A percentile compares a stretch with the other conserved stretches of the same genome.
These are phyloP conservation scores for Aphrocallistes beatrix DNA, from an alignment of 37 sponge, comb jelly and placozoan species.

Conservation along the genomic window DNA sequence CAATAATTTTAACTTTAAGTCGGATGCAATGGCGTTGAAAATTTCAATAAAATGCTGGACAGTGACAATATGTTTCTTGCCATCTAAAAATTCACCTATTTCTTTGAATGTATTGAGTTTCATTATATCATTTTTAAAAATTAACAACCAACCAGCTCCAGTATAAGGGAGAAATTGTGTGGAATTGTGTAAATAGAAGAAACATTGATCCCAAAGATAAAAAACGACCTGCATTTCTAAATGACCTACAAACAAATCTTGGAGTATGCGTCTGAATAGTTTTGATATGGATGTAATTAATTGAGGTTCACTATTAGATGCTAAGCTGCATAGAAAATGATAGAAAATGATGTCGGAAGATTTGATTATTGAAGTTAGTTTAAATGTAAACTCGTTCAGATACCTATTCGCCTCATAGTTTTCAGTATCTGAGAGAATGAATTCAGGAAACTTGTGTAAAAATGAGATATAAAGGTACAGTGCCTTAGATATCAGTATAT, in stretches of 20 bases:
- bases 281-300: not conserved
- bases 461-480: not conserved
- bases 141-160: not conserved
- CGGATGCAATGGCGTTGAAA: not conserved
- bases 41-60: not conserved
- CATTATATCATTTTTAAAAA: not conserved
- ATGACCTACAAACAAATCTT: not conserved
- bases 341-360: not conserved
- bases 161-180: not conserved
- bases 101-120: not conserved
- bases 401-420: not conserved
- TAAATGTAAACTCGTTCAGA: not conserved
- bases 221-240: not conserved
- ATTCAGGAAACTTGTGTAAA: not conserved
- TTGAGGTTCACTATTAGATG: not conserved
- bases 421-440: not conserved
- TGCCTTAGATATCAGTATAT: not conserved
- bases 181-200: not conserved
- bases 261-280: not conserved
- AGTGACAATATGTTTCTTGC: not conserved
- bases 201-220: not conserved
- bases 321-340: constrained; percentile 10
- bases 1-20: not conserved
- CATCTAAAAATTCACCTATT: not conserved
- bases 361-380: not conserved